Conservation (phyloP, 2,113 vertebrate species). For the Boleophthalmus pectinirostris region DNA sequence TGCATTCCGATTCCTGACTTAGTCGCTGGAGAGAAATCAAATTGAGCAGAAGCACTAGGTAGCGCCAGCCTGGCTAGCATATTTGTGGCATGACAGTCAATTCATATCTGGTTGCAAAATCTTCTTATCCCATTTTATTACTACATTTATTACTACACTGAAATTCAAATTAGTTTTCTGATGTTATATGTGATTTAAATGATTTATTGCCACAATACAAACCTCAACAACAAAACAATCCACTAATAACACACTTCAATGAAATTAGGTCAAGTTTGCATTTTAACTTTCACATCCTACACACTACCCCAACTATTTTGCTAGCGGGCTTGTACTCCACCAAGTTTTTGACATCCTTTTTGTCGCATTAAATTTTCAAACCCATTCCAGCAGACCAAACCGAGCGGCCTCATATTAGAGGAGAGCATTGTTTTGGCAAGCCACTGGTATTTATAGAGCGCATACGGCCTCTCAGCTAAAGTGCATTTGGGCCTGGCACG, state of each 20-base stretch:
- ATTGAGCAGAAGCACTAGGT: too few relatives aligned
- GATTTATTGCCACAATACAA: background rate
- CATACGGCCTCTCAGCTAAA: constrained; percentile 38
- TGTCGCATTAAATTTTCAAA: constrained; percentile 48
- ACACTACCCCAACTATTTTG: background rate
- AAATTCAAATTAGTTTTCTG: too few relatives aligned
- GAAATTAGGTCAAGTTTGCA: background rate
- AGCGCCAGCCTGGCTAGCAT: too few relatives aligned
- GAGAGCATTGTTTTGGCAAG: constrained; percentile 45
- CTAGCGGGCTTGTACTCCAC: background rate
- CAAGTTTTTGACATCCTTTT: constrained; percentile 15
- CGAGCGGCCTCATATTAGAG: constrained; percentile 37
- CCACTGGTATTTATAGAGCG: constrained; percentile 26
- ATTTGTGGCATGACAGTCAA: too few relatives aligned
- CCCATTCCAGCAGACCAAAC: constrained; percentile 35
- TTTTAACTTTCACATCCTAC: background rate
- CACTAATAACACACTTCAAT: background rate
- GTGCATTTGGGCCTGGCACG: constrained; percentile 33
- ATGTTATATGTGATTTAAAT: too few relatives aligned
- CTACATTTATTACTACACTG: too few relatives aligned
- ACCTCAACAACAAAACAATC: background rate
- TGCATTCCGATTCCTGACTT: too few relatives aligned
- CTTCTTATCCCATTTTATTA: too few relatives aligned
- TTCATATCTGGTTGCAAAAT: too few relatives aligned
- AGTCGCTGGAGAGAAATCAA: too few relatives aligned